A percentile compares a stretch with the other conserved stretches of the same genome.
These are phyloP conservation scores for Andricus grossulariae DNA, from an alignment of 1,140 invertebrate species.

Conservation along the genomic window DNA sequence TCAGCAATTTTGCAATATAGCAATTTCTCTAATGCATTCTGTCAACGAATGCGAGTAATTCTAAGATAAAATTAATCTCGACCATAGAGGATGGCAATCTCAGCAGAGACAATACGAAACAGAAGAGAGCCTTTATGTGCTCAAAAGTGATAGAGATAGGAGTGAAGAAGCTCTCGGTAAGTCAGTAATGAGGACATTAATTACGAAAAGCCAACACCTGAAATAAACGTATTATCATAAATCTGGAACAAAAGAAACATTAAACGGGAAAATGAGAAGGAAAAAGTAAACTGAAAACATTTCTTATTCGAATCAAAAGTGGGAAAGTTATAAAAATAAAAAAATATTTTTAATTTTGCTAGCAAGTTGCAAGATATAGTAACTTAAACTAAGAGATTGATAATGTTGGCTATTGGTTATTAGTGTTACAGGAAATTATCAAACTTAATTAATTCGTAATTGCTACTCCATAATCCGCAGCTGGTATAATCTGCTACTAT, in stretches of 20 bases:
- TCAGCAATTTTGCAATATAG: conserved; percentile 18
- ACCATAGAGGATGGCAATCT: conserved; percentile 22
- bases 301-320: no score
- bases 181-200: conserved; percentile 16
- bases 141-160: neutral
- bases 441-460: no score
- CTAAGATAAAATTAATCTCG: conserved; percentile 19
- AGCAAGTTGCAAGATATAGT: no score
- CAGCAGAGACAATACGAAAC: neutral
- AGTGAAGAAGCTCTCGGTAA: conserved; percentile 2
- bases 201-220: conserved; percentile 3
- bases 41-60: conserved; percentile 20
- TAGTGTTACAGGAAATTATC: no score
- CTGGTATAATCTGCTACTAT: no score
- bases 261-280: neutral
- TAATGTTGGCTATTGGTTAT: no score
- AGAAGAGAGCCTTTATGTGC: neutral
- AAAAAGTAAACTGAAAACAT: no score
- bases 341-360: no score
- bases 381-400: no score
- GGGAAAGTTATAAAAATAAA: no score
- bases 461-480: no score
- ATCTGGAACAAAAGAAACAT: neutral
- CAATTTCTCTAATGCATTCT: conserved; percentile 28
- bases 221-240: conserved; percentile 7